Evolutionary conservation across 2,113 vertebrate genomes (phyloP), one percentile per base, ranked within the genome.

Genomic region (Cryptomyrus ogoouensis): DNA sequence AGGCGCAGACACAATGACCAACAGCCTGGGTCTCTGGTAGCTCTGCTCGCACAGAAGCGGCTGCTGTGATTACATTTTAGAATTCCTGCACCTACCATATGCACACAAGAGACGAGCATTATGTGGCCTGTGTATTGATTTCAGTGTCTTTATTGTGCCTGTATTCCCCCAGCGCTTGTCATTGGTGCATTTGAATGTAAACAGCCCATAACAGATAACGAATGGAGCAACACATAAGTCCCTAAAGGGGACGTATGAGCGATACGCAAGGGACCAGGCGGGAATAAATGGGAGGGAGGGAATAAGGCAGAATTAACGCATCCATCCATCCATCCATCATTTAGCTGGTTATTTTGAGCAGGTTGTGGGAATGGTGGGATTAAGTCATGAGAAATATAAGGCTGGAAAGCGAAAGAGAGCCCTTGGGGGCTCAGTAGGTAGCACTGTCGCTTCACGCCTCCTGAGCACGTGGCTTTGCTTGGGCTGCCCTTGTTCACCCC

Each of bases 171-270:
- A 87, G 42, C 47, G 46, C 77, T 84, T 42, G n/a, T 74, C 46
- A 80, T 80, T 89, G 52, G 90, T 52, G 89, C 19, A 91, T 92
- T 91, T 92, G 90, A 90, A 92, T 90, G 89, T 80, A 53, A 52
- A 87, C 88, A 74, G 42, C 15, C 19, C 52, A 44, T 93, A 93
- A 47, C 53, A 13, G 90, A 91, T 87, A 91, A 90, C 92, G 90
- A 83, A 88, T 87, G 17, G 7, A 88, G 90, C 91, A 91, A 5
- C 90, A 93, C 92, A 91, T 92, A 93, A 94, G 92, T 91, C 87
- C 88, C 74, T 88, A 90, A 92, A 44, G 89, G 92, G 91, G 66
- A 62, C 66, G 91, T 93, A 91, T 88, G 83, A 90, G 89, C 83
- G 39, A 52, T 87, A 90, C 91, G 91, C 91, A 35, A 47, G 92